These are phyloP conservation scores for Rhynchonema sp. DNA, from an alignment of 2,888 invertebrate species.

Conservation along the genomic window DNA sequence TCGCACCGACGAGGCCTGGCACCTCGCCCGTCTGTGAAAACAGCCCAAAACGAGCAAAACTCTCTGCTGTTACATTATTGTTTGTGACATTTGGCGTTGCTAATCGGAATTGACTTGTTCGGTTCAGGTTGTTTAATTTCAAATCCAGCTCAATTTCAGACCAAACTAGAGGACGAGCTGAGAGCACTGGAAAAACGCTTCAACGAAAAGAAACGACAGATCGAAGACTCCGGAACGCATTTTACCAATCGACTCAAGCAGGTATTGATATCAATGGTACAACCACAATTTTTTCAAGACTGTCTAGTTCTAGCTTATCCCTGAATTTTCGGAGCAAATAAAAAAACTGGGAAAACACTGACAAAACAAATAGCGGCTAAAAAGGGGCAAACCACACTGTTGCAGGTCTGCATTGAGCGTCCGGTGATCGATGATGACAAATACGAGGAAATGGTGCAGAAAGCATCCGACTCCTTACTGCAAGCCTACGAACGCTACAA, in stretches of 20 bases:
- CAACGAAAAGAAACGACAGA: background rate
- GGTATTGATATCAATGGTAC: background rate
- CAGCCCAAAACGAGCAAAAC: no score
- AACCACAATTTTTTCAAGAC: background rate
- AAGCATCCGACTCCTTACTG: constrained; percentile 28
- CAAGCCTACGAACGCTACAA: constrained; percentile 9
- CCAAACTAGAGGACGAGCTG: constrained; percentile 2
- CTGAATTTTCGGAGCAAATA: background rate
- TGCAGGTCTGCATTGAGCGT: background rate
- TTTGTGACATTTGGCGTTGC: background rate
- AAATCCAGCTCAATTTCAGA: background rate
- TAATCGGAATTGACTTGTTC: background rate
- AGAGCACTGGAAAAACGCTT: background rate
- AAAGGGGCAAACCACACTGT: no score
- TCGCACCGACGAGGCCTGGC: no score
- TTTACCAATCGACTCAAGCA: background rate
- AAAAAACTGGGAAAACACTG: background rate
- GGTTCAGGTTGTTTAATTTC: background rate
- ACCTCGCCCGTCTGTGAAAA: no score
- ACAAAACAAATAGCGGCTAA: no score
- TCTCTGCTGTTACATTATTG: no score
- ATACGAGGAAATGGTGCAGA: constrained; percentile 68
- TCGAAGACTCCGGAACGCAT: background rate
- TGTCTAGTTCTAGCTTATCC: background rate
- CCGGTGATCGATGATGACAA: constrained; percentile 71